Base-by-base conservation (phyloP, 37 sponge, comb jelly and placozoan species). In the Oscarella lobularis region DNA sequence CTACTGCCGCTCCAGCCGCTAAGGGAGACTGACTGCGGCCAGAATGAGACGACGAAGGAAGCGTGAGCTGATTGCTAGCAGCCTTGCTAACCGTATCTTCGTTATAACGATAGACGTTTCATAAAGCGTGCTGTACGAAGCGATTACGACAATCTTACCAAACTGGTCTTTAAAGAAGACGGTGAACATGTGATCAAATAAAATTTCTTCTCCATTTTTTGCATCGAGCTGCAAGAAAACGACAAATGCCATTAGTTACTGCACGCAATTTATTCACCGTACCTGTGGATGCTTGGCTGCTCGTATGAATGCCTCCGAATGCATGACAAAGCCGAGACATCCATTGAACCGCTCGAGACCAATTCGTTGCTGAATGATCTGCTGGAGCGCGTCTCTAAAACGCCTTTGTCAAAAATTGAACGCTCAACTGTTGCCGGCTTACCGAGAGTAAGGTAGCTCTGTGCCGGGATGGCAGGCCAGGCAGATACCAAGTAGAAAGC, bases 331-430 rank as follows among this genome's bases (percentile, higher is more conserved):
- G 30, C 39, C 9, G 4, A 91, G 76, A 35, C 80, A 81, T 31
- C 87, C 83, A 1, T 38, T 66, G 66, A 85, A 91, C 4, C 77
- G 73, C 9, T 87, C 92, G 4, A 75, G 71, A 6, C 86, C 89
- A 29, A 91, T 82, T 2, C 92, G 75, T 39, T 85, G 85, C 0
- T n/a, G 69, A 32, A 91, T 84, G 60, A 91, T 76, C 83, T 91
- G 85, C 20, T 78, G 85, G 5, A 91, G 82, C 4, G 92, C 83
- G 41, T 85, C 85, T 27, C 66, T 78, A 41, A 31, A n/a, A 20
- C 29, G 3, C 35, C 54, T 68, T 31, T 75, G 27, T 34, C 27
- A 2, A 4, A 79, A 29, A 32, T 78, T 68, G 37, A 78, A 14
- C 36, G 20, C 40, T 37, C 37, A 3, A 40, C 1, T 2, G 27